Conservation (phyloP, 30 jellyfish, hydroid and myxozoan genomes). For the Aurelia aurita complex sp. Pacific region DNA sequence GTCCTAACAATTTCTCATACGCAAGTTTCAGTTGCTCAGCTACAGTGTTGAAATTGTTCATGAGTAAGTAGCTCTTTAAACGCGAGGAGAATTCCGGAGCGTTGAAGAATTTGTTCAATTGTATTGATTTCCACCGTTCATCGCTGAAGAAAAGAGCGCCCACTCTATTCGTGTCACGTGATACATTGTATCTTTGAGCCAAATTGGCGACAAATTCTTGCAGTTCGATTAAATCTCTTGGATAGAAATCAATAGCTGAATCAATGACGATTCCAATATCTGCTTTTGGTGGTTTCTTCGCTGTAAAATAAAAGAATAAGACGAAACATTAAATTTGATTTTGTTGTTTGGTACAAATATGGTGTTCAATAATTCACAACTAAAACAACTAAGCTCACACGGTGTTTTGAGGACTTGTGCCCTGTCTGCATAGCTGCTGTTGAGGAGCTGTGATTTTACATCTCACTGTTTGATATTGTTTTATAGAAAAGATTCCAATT, state of each 20-base stretch:
- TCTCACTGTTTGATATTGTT: too few relatives aligned
- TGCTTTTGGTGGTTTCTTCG: neutral
- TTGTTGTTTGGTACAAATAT: too few relatives aligned
- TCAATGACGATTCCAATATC: conserved; percentile 63
- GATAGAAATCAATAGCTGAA: conserved; percentile 26
- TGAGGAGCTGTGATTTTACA: too few relatives aligned
- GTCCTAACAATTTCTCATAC: conserved; percentile 23
- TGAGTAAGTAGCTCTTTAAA: conserved; percentile 12
- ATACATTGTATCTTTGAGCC: conserved; percentile 35
- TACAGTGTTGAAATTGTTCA: conserved; percentile 28
- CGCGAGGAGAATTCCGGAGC: conserved; percentile 17
- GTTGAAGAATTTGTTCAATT: conserved; percentile 20
- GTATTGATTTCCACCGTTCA: conserved; percentile 56
- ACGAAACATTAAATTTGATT: too few relatives aligned
- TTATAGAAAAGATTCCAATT: too few relatives aligned
- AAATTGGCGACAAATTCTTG: conserved; percentile 28
- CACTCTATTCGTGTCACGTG: conserved; percentile 14
- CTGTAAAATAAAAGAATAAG: neutral
- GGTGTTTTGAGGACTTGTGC: too few relatives aligned
- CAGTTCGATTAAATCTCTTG: conserved; percentile 22
- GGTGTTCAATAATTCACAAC: too few relatives aligned
- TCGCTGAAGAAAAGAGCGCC: conserved; percentile 54
- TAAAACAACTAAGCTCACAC: too few relatives aligned
- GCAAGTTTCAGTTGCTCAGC: conserved; percentile 44
- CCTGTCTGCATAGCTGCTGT: too few relatives aligned